These are phyloP conservation scores for Tolmerus cingulatus DNA, from an alignment of 2,888 invertebrate species.

Conservation along the genomic window DNA sequence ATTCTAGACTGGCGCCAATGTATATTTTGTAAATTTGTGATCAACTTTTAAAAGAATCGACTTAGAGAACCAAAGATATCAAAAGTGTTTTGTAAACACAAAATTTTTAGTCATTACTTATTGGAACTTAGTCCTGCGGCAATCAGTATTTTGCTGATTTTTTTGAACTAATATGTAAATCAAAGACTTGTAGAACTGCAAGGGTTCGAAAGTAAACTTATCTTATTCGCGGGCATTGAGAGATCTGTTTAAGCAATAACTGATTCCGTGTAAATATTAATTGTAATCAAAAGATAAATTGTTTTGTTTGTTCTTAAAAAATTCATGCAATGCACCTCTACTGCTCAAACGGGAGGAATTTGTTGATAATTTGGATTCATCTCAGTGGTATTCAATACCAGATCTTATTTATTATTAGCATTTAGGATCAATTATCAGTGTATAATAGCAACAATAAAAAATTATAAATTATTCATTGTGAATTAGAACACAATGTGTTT, in stretches of 20 bases:
- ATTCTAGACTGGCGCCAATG: background rate
- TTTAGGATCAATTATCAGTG: constrained; percentile 24
- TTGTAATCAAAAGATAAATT: constrained; percentile 3
- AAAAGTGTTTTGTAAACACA: constrained; percentile 38
- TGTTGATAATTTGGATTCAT: constrained; percentile 26
- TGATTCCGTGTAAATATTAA: constrained; percentile 17
- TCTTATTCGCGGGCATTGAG: background rate
- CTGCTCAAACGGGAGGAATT: background rate
- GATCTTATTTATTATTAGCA: constrained; percentile 33
- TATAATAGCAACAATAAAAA: constrained; percentile 34
- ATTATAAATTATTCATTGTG: constrained; percentile 49
- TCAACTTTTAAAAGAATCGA: constrained; percentile 23
- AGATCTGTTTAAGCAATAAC: constrained; percentile 20
- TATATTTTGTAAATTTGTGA: constrained; percentile 29
- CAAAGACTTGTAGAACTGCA: background rate
- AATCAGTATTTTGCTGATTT: background rate
- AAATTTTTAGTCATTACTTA: constrained; percentile 20
- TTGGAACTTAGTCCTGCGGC: background rate
- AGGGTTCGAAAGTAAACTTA: background rate
- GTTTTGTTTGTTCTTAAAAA: constrained; percentile 33
- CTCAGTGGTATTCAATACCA: constrained; percentile 28
- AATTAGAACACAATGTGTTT: constrained; percentile 31
- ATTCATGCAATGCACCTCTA: constrained; percentile 15
- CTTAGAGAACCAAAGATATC: constrained; percentile 46
- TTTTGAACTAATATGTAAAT: background rate